Conservation (phyloP, 2,113 vertebrate genomes). For the Malurus melanocephalus region DNA sequence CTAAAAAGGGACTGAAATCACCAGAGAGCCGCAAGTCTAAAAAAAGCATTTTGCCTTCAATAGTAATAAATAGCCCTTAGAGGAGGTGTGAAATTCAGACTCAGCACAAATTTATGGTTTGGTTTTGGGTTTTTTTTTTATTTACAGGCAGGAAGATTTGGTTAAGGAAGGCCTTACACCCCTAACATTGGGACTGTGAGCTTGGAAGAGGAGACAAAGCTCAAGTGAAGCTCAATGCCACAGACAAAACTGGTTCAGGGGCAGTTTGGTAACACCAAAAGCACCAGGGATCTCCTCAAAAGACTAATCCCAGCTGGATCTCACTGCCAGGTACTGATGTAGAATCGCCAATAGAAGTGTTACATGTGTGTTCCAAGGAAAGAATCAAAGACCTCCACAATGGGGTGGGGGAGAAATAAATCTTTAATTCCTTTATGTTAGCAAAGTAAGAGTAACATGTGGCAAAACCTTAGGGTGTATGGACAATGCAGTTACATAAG, state of each 20-base stretch:
- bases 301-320: background rate
- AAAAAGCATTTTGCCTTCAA: background rate
- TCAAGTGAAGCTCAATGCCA: background rate
- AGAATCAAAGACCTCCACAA: background rate
- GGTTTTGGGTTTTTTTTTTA: background rate
- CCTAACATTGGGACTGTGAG: background rate
- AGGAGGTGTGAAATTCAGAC: background rate
- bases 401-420: background rate
- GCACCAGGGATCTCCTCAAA: background rate
- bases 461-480: constrained; percentile 17
- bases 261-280: background rate
- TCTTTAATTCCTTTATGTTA: background rate
- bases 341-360: background rate
- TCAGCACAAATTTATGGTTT: background rate
- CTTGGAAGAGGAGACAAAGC: background rate
- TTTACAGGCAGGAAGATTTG: background rate
- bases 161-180: background rate
- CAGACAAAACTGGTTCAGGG: background rate
- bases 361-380: background rate
- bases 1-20: background rate
- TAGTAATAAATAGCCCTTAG: background rate
- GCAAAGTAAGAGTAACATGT: background rate
- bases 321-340: background rate
- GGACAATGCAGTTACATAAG: constrained; percentile 31
- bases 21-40: background rate